Evolutionary conservation across 2,888 invertebrate genomes (phyloP).

Genomic region (Morpho achilles): DNA sequence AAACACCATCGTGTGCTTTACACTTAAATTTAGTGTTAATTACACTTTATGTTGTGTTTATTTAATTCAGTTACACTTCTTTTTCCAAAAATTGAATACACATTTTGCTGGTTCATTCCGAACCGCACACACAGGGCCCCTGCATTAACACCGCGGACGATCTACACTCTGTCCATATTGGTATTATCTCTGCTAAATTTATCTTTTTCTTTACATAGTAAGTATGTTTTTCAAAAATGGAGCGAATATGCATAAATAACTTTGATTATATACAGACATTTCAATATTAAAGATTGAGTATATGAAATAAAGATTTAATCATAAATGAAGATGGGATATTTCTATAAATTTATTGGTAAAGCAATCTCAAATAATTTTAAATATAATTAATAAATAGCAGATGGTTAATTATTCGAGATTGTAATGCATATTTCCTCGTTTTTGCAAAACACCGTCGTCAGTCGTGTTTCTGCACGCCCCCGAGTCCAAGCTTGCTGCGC

Average conservation of each 20-base stretch:
- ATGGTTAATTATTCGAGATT: too few relatives aligned
- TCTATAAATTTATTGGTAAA: too few relatives aligned
- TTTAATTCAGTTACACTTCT: not conserved
- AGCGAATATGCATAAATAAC: too few relatives aligned
- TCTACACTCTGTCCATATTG: conserved; percentile 18
- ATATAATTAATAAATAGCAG: too few relatives aligned
- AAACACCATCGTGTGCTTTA: too few relatives aligned
- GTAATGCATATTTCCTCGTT: not conserved
- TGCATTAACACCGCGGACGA: conserved; percentile 11
- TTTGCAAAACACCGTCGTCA: conserved; percentile 11
- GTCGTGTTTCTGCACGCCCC: conserved; percentile 22
- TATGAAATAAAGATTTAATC: too few relatives aligned
- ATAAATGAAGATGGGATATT: too few relatives aligned
- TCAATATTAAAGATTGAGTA: too few relatives aligned
- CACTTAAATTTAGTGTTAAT: not conserved
- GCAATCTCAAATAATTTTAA: too few relatives aligned
- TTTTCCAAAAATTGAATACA: too few relatives aligned
- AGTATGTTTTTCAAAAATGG: not conserved
- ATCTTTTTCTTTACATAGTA: conserved; percentile 8
- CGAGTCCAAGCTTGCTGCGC: conserved; percentile 22
- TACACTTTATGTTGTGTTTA: not conserved
- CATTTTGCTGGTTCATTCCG: too few relatives aligned
- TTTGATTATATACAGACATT: too few relatives aligned
- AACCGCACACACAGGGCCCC: conserved; percentile 7
- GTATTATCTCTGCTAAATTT: conserved; percentile 14